Conservation (phyloP, 2,888 invertebrate species). For the Stenodera caucasica region DNA sequence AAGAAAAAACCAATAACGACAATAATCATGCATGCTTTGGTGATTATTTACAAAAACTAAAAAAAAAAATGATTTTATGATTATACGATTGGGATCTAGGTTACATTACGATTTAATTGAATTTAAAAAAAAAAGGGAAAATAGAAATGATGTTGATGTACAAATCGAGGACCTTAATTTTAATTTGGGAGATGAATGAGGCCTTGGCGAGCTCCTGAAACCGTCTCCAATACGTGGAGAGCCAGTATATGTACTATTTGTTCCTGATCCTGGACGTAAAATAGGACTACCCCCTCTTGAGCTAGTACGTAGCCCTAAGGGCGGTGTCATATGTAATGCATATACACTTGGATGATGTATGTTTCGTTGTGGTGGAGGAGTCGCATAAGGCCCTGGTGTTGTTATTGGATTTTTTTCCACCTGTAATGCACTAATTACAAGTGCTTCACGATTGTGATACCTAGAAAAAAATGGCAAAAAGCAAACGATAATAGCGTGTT, state of each 20-base stretch:
- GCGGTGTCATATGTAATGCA: constrained; percentile 69
- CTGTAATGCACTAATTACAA: constrained; percentile 90
- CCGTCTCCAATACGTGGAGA: constrained; percentile 62
- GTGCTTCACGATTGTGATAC: constrained; percentile 90
- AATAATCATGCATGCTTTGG: background rate
- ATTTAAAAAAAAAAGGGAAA: background rate
- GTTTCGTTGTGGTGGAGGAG: constrained; percentile 69
- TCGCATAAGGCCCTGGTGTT: constrained; percentile 80
- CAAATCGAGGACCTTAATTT: constrained; percentile 74
- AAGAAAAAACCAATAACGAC: background rate
- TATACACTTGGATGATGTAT: constrained; percentile 50
- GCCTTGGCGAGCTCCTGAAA: constrained; percentile 62
- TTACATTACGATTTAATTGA: too few relatives aligned
- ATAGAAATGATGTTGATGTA: background rate
- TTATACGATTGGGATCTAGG: too few relatives aligned
- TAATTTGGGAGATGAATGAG: constrained; percentile 88
- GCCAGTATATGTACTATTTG: constrained; percentile 62
- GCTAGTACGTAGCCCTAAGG: constrained; percentile 56
- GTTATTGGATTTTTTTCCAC: constrained; percentile 90
- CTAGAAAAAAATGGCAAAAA: constrained; percentile 58
- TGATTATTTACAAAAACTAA: background rate
- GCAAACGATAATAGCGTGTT: constrained; percentile 29
- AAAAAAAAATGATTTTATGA: background rate
- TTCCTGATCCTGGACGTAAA: constrained; percentile 64
- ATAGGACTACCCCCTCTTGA: constrained; percentile 60